Evolutionary conservation across 2,113 vertebrate species (phyloP), one percentile per base, ranked within the genome.

Genomic region (Apus apus): DNA sequence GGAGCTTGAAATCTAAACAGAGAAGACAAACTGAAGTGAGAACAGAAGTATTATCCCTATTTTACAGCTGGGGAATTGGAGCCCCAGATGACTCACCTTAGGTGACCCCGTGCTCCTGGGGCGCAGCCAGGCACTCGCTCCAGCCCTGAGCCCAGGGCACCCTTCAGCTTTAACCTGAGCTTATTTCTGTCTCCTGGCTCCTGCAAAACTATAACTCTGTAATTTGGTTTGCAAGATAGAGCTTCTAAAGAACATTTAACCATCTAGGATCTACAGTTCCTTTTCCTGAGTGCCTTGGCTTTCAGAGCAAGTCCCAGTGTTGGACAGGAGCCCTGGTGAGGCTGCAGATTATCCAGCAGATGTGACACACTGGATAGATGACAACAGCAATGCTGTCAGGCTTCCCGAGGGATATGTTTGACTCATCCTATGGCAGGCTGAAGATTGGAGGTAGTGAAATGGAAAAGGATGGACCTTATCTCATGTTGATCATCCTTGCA

Each of bases 1-100:
- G 94, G 90, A 96, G 83, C 88, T 95, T 94, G 88, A 96, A 96
- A 94, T 95, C 93, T 58, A 94, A 95, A 89, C 88, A 92, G 93
- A 93, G 83, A 73, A 96, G 65, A 95, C 68, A 79, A 90, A 79
- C 83, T 4, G 66, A 95, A 90, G 92, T 91, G 93, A 96, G 96
- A 97, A 86, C 82, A 96, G 94, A 89, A 85, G 86, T 2, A 26
- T 87, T 72, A 92, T 68, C 83, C 76, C 75, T 29, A 5, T 65
- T 86, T 7, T 90, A 66, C 73, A 95, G 94, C 70, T 72, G 92
- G 94, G 60, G 90, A 90, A 76, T 51, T 1, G 1, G 22, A 95
- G 88, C 80, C 57, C 57, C 80, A 78, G 76, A 89, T 92, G 57
- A 78, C 29, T 95, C 83, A 95, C 95, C 96, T 91, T 1, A 43